Base-by-base conservation (phyloP, 2,888 invertebrate species). In the Troides aeacus region DNA sequence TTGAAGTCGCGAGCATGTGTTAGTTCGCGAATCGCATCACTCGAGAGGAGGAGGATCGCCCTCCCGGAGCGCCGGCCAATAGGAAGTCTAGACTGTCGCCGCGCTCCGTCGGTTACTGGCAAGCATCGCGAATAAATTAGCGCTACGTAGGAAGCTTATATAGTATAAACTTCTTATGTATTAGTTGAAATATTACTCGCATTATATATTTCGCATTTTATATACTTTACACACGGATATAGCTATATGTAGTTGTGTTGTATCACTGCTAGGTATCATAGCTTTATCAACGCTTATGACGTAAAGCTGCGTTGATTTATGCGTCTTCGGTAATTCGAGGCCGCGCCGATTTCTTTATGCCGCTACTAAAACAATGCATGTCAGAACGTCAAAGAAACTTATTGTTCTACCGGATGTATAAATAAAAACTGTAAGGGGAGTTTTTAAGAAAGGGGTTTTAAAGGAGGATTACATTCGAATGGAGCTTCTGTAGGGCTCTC, bases 21-120 rank as follows among this genome's bases (percentile, higher is more conserved):
- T 80, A 75, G 84, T 87, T 88, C 85, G 91, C 91, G 89, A 91
- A 90, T 90, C 87, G 84, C 77, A 87, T 89, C 86, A 89, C 81
- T 77, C 84, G 90, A 92, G 92, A 92, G 91, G 86, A 87, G 88
- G 91, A 92, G 92, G 90, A 90, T 90, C 88, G 90, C 90, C 92
- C 92, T 92, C 90, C 86, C 85, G 82, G 79, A 78, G 78, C 78
- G 79, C 74, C 79, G 78, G 82, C 92, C 92, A 92, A 92, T 92
- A 74, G 81, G 81, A 82, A 79, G 84, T 83, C 82, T 83, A 84
- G 81, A 79, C 83, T 71, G 77, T 77, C 77, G 78, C 80, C 81
- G 76, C 81, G 75, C 77, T 79, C 81, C 79, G 81, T 77, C 79
- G 81, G 79, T 77, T 71, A 75, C 79, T 79, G 78, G 77, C 77